Conservation (phyloP, 1,140 invertebrate genomes). For the Chrysomallon squamiferum region DNA sequence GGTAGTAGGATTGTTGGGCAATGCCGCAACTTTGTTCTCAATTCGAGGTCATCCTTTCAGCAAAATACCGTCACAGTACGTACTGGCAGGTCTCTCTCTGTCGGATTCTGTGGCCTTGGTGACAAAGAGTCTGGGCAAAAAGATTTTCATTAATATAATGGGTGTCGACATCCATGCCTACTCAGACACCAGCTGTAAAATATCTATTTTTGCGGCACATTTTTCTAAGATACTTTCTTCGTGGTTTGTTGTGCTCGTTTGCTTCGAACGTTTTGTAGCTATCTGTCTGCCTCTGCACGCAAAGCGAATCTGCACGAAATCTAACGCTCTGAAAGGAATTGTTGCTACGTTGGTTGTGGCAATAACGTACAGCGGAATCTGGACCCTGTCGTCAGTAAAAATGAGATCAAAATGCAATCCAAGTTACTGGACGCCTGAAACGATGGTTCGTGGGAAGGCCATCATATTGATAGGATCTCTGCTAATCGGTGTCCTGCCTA, state of each 20-base stretch:
- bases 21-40: too few relatives aligned
- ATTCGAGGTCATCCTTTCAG: too few relatives aligned
- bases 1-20: too few relatives aligned
- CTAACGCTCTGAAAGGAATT: constrained; percentile 8
- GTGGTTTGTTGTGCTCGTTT: constrained; percentile 40
- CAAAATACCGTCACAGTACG: too few relatives aligned
- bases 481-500: constrained; percentile 17
- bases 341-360: constrained; percentile 13
- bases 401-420: constrained; percentile 25
- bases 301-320: constrained; percentile 25
- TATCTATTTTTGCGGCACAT: too few relatives aligned
- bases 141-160: too few relatives aligned
- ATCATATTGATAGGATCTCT: constrained; percentile 14
- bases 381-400: constrained; percentile 30
- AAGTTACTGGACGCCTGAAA: constrained; percentile 11
- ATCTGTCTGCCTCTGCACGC: constrained; percentile 41
- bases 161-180: too few relatives aligned
- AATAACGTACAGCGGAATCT: constrained; percentile 18
- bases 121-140: too few relatives aligned
- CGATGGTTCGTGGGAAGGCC: constrained; percentile 3
- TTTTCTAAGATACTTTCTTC: constrained; percentile 42
- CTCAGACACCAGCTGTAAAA: too few relatives aligned
- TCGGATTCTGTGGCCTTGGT: too few relatives aligned
- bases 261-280: constrained; percentile 40
- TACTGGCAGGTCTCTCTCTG: too few relatives aligned